Base-by-base conservation (phyloP, 2,888 invertebrate genomes). In the Lasioglossum morio region DNA sequence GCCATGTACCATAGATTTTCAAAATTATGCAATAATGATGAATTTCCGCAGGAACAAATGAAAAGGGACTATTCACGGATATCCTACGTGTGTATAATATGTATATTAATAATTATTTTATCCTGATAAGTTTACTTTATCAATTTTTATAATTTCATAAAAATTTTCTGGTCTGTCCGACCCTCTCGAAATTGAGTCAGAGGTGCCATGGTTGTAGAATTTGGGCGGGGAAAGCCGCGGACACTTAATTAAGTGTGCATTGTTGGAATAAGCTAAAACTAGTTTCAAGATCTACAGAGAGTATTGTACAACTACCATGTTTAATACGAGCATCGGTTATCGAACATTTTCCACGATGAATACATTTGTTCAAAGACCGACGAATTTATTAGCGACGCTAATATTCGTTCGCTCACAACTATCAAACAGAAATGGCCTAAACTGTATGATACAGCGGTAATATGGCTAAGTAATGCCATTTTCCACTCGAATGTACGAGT, bases 401-500 rank as follows among this genome's bases (percentile, higher is more conserved):
- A 53, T 70, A 70, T 53, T 53, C 37, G 40, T 27, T 48, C 27
- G 27, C 27, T 23, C 48, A 72, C 12, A 12, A 79, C 34, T 74
- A 79, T 82, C 69, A 81, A 79, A 86, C 82, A 57, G 84, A 81
- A 80, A 82, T 70, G 60, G 30, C 40, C 66, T 40, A 66, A 79
- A 63, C 72, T 63, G 63, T 57, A 80, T 69, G 77, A 69, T 63
- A 74, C 73, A 81, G 37, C 79, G 73, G 81, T 87, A 81, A 80
- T 78, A 72, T 73, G 77, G 77, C 78, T 77, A 88, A 85, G 80
- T 86, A 81, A 89, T 77, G 66, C 86, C 79, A 90, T 90, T 90
- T 90, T 90, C 90, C 90, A 77, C 90, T 76, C 80, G 85, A 60
- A 79, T 63, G 86, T 76, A 76, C 85, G 84, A 86, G 79, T 82